Evolutionary conservation across 2,113 vertebrate species (phyloP), one percentile per base, ranked within the genome.

Genomic region (Platanista minor): DNA sequence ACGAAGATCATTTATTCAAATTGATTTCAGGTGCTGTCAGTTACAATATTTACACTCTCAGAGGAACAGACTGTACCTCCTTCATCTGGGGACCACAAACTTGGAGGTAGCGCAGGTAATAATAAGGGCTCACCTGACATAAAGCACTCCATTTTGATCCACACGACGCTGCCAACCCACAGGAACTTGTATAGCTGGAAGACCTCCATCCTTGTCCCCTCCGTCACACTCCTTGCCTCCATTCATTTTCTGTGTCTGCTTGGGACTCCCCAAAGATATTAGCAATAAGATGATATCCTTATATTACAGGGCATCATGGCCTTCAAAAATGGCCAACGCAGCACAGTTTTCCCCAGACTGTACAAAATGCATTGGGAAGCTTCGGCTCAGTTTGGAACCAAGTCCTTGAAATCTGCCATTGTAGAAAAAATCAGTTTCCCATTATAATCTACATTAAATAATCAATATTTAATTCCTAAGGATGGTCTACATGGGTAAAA

Each of bases 241-340:
- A 99, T 99, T 99, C 99, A 99, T 99, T 99, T 99, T 99, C 99
- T 99, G 99, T 99, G 98, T 99, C 99, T 99, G 99, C 98, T 99
- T 98, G 98, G 96, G 97, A 99, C 98, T 98, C 99, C 99, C 99
- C 98, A 98, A 98, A 99, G 99, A 97, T 99, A 99, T 99, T 99
- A 99, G 99, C 99, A 99, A 98, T 98, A 98, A 99, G 99, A 99
- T 99, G 99, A 98, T 97, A 99, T 99, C 99, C 98, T 98, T 97
- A 97, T 98, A 98, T 98, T 98, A 99, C 96, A 98, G 98, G 98
- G 98, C 99, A 99, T 99, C 98, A 98, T 99, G 98, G 99, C 99
- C 99, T 98, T 99, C 98, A 98, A 98, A 96, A 98, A 98, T 72
- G 92, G 99, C 98, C 98, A 94, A 95, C 95, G 98, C 98, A 98